Percentiles rank a stretch among this genome's conserved stretches.
These are phyloP conservation scores for Yasuhikotakia modesta DNA, from an alignment of 2,797 vertebrate species.

Conservation along the genomic window DNA sequence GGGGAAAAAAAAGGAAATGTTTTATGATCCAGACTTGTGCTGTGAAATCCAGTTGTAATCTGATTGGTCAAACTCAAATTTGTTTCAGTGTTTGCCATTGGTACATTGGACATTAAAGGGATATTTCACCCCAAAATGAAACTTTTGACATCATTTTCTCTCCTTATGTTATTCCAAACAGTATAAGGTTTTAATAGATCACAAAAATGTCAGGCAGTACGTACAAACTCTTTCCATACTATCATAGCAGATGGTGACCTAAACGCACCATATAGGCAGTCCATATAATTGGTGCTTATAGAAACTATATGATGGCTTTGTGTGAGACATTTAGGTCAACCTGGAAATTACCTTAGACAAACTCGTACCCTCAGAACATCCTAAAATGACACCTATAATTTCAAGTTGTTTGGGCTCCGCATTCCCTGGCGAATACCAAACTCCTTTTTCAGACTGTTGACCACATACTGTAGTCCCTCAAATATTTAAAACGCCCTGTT, in stretches of 20 bases:
- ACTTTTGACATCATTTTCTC: too few relatives aligned
- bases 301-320: conserved; percentile 2
- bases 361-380: conserved; percentile 42
- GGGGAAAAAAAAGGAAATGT: conserved; percentile 78
- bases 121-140: too few relatives aligned
- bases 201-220: too few relatives aligned
- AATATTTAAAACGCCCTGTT: conserved; percentile 43
- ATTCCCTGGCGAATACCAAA: conserved; percentile 30
- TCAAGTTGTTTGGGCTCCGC: conserved; percentile 47
- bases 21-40: conserved; percentile 67
- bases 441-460: conserved; percentile 41
- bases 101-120: conserved; percentile 66
- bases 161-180: too few relatives aligned
- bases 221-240: too few relatives aligned
- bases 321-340: neutral
- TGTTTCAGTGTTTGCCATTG: conserved; percentile 83
- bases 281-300: neutral
- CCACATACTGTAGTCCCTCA: conserved; percentile 49
- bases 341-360: neutral
- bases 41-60: conserved; percentile 78
- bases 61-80: conserved; percentile 76
- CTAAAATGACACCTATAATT: too few relatives aligned
- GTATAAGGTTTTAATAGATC: too few relatives aligned
- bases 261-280: too few relatives aligned
- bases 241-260: too few relatives aligned